Evolutionary conservation across 2,113 vertebrate genomes (phyloP), one percentile per base, ranked within the genome.

Genomic region (Crotalus tigris): DNA sequence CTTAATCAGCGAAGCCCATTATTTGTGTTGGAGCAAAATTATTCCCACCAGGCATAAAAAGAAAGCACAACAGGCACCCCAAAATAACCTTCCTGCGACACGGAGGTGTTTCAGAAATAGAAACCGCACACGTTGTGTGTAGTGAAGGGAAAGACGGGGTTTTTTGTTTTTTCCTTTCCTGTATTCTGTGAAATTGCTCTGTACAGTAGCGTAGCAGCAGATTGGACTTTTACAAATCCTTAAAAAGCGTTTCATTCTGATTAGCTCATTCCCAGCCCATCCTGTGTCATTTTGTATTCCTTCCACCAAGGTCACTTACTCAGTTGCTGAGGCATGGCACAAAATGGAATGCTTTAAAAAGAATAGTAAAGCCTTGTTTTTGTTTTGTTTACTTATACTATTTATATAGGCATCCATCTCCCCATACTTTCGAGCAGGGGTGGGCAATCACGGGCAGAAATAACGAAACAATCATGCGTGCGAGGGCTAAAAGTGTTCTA

Each of bases 1-100:
- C 97, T 97, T 96, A 96, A 97, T 97, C 97, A 97, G 97, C 92
- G 95, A 95, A 95, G 94, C 94, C 93, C 39, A 21, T 90, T 93
- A 95, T 97, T 97, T 95, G 92, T 0, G 91, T 94, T 92, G 96
- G 95, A 94, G 97, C 87, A 86, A 53, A 75, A 0, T 91, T 95
- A 93, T 95, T 92, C 92, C 96, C 64, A 57, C 81, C 92, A 86
- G 44, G 69, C 91, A 0, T 59, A 26, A 51, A 0, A 57, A 1
- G n/a, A 39, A 61, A 91, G 75, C 91, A 87, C 91, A 91, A 75
- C 8, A 5, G 88, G 46, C 0, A n/a, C 57, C 89, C 86, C 0
- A 0, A 58, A 1, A 88, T 64, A 26, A 39, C 85, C 54, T 39
- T 86, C 17, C 57, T 91, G 6, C 4, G 15, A 0, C 88, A 58